A percentile compares a stretch with the other conserved stretches of the same genome.
These are phyloP conservation scores for Alcis repandata DNA, from an alignment of 2,888 invertebrate genomes.

Conservation along the genomic window DNA sequence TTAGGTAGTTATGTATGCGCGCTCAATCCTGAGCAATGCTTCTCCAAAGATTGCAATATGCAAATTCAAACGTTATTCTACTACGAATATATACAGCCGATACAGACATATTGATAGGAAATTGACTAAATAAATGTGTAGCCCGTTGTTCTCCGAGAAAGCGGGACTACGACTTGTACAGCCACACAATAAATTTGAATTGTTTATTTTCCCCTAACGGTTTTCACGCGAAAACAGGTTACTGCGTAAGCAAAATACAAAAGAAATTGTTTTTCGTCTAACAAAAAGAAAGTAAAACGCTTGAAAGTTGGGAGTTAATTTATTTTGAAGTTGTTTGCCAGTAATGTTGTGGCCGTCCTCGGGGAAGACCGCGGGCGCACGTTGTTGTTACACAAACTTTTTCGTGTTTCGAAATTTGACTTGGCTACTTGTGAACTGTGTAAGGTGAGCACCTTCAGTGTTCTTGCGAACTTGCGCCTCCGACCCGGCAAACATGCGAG, in stretches of 20 bases:
- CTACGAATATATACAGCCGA: neutral
- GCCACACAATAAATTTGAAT: slow-evolving; percentile 37
- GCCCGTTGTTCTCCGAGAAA: slow-evolving; percentile 14
- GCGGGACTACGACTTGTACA: slow-evolving; percentile 17
- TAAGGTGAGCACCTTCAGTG: slow-evolving; percentile 55
- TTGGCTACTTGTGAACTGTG: slow-evolving; percentile 68
- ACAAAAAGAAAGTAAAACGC: slow-evolving; percentile 81
- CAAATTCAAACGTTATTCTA: slow-evolving; percentile 31
- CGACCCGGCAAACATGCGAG: slow-evolving; percentile 34
- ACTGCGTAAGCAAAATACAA: slow-evolving; percentile 74
- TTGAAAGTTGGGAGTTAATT: slow-evolving; percentile 85
- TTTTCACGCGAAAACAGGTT: slow-evolving; percentile 60
- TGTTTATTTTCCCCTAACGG: slow-evolving; percentile 53
- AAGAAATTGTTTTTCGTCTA: slow-evolving; percentile 80
- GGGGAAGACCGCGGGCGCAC: slow-evolving; percentile 72
- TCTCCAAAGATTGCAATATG: slow-evolving; percentile 40
- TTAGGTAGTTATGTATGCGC: slow-evolving; percentile 18
- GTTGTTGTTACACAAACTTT: slow-evolving; percentile 74
- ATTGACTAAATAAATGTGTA: slow-evolving; percentile 27
- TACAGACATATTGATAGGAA: slow-evolving; percentile 22
- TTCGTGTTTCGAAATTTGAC: slow-evolving; percentile 74
- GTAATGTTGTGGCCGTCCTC: slow-evolving; percentile 83
- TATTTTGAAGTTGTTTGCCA: slow-evolving; percentile 84
- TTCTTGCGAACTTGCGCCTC: slow-evolving; percentile 50
- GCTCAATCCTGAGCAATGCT: slow-evolving; percentile 10